These are phyloP conservation scores for Chlorops oryzae DNA, from an alignment of 1,140 invertebrate genomes.

Conservation along the genomic window DNA sequence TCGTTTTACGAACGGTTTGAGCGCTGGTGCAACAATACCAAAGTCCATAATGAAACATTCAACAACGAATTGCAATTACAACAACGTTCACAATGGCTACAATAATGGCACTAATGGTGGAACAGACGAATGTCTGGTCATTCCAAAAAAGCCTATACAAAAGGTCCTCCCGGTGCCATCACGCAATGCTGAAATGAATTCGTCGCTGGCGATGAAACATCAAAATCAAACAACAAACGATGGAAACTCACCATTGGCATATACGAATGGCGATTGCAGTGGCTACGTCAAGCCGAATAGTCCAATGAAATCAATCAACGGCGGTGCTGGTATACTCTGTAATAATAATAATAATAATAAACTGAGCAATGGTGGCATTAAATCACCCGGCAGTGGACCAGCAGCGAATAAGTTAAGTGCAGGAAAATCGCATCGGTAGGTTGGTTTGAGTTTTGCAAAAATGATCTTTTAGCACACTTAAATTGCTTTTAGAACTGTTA, in stretches of 20 bases:
- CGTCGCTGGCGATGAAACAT: conserved; percentile 17
- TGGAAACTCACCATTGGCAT: background rate
- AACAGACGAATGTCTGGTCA: conserved; percentile 35
- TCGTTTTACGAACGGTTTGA: conserved; percentile 1
- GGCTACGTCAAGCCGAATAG: conserved; percentile 69
- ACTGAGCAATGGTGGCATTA: conserved; percentile 17
- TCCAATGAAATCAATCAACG: conserved; percentile 55
- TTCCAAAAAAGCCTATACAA: conserved; percentile 54
- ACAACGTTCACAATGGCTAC: conserved; percentile 30
- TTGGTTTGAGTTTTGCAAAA: background rate
- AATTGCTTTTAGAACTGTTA: conserved; percentile 28
- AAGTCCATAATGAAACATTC: conserved; percentile 44
- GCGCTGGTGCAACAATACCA: conserved; percentile 25
- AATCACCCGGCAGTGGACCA: conserved; percentile 47
- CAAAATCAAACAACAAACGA: conserved; percentile 19
- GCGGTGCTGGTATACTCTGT: conserved; percentile 13
- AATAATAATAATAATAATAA: conserved; percentile 18
- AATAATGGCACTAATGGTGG: conserved; percentile 27
- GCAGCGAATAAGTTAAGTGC: conserved; percentile 14
- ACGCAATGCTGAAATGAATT: conserved; percentile 42
- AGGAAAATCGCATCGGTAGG: conserved; percentile 31
- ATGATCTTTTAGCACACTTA: background rate
- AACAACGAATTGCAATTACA: conserved; percentile 19
- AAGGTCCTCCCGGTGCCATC: conserved; percentile 57
- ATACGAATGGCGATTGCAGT: conserved; percentile 35